A percentile compares a stretch with the other conserved stretches of the same genome.
Conservation (phyloP, 2,113 vertebrate species). For the Myotis lucifugus region DNA sequence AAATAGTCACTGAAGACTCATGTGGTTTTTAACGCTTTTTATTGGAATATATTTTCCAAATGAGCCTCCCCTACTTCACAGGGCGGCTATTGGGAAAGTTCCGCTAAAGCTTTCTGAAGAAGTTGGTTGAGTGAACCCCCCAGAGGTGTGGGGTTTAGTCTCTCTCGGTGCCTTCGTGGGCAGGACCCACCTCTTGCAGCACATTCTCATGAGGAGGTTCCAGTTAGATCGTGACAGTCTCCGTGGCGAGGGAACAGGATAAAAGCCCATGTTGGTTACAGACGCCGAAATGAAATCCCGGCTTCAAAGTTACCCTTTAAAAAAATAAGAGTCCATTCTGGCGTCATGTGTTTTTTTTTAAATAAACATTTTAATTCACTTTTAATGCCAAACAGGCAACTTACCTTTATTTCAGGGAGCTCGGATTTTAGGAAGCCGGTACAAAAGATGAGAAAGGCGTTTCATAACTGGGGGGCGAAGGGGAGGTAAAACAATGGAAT, state of each 20-base stretch:
- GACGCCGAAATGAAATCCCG: background rate
- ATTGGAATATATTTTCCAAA: slow-evolving; percentile 17
- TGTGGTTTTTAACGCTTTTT: slow-evolving; percentile 22
- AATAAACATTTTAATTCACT: background rate
- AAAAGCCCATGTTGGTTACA: background rate
- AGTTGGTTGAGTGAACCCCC: background rate
- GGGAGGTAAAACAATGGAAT: no score
- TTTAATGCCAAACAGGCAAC: background rate
- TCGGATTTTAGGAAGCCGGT: background rate
- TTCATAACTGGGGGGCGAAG: background rate
- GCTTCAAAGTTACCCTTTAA: background rate
- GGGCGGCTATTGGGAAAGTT: background rate
- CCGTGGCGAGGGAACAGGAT: background rate
- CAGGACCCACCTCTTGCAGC: background rate
- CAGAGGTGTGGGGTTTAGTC: background rate
- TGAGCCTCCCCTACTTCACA: background rate
- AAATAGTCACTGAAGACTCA: background rate
- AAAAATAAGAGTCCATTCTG: background rate
- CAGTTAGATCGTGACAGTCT: background rate
- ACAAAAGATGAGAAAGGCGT: background rate
- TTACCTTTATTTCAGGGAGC: background rate
- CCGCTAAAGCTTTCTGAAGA: slow-evolving; percentile 24
- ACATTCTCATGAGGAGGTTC: slow-evolving; percentile 5
- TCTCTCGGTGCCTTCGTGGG: background rate
- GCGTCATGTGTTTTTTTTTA: background rate